These are phyloP conservation scores for Tipula confusa DNA, from an alignment of 2,888 invertebrate genomes.

Conservation along the genomic window DNA sequence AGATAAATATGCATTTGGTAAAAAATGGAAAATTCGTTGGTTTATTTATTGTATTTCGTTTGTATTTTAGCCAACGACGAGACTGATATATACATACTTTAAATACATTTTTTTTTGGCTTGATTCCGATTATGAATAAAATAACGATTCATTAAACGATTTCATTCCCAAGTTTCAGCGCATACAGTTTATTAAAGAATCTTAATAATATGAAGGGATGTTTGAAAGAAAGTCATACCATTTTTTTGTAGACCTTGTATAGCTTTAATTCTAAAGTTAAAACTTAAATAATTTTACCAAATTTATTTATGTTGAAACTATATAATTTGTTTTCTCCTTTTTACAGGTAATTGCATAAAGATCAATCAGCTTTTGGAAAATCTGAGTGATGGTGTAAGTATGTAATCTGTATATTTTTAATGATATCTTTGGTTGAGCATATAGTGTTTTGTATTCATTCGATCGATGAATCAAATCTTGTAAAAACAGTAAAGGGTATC, in stretches of 20 bases:
- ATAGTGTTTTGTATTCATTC: too few species aligned
- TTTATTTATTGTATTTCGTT: not conserved
- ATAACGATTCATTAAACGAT: not conserved
- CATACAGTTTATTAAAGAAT: not conserved
- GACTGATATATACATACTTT: not conserved
- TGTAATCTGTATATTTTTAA: too few species aligned
- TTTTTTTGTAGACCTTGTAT: not conserved
- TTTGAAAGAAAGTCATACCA: not conserved
- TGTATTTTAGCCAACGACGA: constrained; percentile 3
- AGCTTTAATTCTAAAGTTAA: too few species aligned
- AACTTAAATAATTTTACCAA: not conserved
- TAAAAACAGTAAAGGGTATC: too few species aligned
- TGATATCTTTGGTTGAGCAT: too few species aligned
- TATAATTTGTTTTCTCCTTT: not conserved
- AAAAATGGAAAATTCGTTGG: not conserved
- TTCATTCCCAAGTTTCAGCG: not conserved
- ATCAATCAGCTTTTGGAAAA: too few species aligned
- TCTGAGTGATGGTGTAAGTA: too few species aligned
- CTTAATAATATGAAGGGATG: not conserved
- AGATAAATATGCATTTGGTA: not conserved
- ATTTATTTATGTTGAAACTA: not conserved
- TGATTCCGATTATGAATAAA: not conserved
- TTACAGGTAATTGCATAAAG: too few species aligned
- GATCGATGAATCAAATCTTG: too few species aligned
- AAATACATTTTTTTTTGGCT: not conserved